A percentile compares a stretch with the other conserved stretches of the same genome.
Evolutionary conservation across 2,888 invertebrate species (phyloP).

Genomic region (Mesorhabditis belari): DNA sequence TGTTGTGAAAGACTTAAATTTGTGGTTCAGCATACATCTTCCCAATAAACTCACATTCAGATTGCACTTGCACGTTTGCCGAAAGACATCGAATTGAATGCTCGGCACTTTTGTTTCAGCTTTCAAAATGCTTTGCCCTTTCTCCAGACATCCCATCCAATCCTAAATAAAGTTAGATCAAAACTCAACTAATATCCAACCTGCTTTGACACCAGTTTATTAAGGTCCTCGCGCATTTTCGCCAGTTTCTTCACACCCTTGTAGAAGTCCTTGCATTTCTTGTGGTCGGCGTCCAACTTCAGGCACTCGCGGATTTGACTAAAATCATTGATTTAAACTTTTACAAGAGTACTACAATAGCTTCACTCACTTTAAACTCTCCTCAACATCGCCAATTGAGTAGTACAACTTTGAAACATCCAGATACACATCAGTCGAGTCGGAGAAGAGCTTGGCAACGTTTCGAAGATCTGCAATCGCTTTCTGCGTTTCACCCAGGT

Average conservation of each 20-base stretch:
- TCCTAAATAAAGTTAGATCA: constrained; percentile 1
- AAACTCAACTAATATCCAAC: not conserved
- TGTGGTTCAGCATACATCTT: no score
- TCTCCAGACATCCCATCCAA: constrained; percentile 66
- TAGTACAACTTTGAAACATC: constrained; percentile 80
- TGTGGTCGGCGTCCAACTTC: constrained; percentile 92
- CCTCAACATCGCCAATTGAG: constrained; percentile 80
- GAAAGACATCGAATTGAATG: constrained; percentile 62
- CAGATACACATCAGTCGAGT: constrained; percentile 79
- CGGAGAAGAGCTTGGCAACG: constrained; percentile 80
- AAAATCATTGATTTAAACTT: no score
- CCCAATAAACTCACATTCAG: constrained; percentile 54
- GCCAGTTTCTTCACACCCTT: constrained; percentile 89
- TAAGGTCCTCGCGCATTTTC: constrained; percentile 38
- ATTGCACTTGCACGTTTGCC: constrained; percentile 73
- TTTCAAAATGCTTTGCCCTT: constrained; percentile 64
- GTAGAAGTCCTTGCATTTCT: constrained; percentile 87
- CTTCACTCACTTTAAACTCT: constrained; percentile 69
- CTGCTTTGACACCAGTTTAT: not conserved
- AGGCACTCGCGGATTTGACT: constrained; percentile 91
- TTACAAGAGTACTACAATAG: not conserved
- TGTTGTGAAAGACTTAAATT: no score
- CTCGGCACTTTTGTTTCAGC: constrained; percentile 65
- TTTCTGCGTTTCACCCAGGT: constrained; percentile 70
- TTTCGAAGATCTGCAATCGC: constrained; percentile 85